Percentiles rank a stretch among this genome's conserved stretches.
These are phyloP conservation scores for Peromyscus polionotus DNA, from an alignment of 2,113 vertebrate genomes.

Conservation along the genomic window DNA sequence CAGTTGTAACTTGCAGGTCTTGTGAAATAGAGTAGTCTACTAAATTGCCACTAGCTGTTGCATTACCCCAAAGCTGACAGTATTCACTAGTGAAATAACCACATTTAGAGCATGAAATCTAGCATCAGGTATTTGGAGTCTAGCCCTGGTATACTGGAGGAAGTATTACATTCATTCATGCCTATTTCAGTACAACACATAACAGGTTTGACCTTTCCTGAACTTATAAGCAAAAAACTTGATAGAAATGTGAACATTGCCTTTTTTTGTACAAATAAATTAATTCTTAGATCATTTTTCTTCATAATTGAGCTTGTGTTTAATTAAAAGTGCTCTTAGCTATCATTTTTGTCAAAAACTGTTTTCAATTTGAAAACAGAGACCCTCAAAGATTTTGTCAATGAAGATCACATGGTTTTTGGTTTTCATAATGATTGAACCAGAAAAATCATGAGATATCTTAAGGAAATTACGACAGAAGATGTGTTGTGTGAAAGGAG, in stretches of 20 bases:
- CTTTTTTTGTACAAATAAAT: background rate
- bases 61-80: background rate
- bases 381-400: background rate
- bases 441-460: conserved; percentile 15
- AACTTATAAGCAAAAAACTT: background rate
- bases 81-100: background rate
- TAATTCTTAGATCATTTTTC: background rate
- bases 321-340: background rate
- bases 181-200: background rate
- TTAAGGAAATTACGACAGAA: background rate
- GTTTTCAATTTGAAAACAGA: background rate
- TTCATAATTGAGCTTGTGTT: background rate
- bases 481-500: background rate
- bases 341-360: conserved; percentile 18
- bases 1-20: conserved; percentile 4
- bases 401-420: background rate
- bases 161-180: background rate
- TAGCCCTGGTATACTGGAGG: background rate
- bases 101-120: conserved; percentile 25
- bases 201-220: background rate
- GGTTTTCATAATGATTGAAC: background rate
- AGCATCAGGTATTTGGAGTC: background rate
- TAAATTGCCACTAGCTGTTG: background rate
- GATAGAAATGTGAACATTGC: background rate
- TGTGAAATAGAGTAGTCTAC: background rate